phyloP scores from a whole-genome alignment of 92 coral and sea anemone species.

The Bergia puertoricense region DNA sequence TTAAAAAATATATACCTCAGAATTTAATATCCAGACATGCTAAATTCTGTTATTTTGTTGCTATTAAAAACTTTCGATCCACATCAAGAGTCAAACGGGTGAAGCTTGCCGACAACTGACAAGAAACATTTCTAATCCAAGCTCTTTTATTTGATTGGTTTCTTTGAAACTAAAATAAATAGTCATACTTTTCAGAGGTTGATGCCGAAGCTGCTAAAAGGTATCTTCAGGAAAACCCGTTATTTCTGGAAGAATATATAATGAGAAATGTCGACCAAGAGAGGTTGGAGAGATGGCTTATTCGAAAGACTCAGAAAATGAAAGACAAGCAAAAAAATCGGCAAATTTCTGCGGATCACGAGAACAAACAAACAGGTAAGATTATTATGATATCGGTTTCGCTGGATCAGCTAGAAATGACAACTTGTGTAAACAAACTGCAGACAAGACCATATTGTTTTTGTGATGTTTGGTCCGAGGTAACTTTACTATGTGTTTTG shows the following conservation, averaged over 20 bases:
- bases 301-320: conserved; percentile 87
- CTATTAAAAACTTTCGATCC: background rate
- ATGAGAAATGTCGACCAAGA: conserved; percentile 92
- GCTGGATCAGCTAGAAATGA: background rate
- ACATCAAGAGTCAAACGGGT: background rate
- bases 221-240: conserved; percentile 82
- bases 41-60: background rate
- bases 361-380: conserved; percentile 78
- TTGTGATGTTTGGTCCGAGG: background rate
- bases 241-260: conserved; percentile 90
- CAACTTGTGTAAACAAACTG: conserved; percentile 16
- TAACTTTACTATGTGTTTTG: background rate
- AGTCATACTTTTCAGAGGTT: conserved; percentile 51
- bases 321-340: conserved; percentile 66
- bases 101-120: background rate
- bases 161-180: background rate
- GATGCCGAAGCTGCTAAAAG: conserved; percentile 80
- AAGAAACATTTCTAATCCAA: background rate
- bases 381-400: conserved; percentile 2
- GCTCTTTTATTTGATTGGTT: background rate
- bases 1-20: background rate
- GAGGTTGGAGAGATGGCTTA: conserved; percentile 91
- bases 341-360: conserved; percentile 58
- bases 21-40: background rate
- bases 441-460: background rate